phyloP scores from a whole-genome alignment of 1,140 invertebrate genomes.

The Temnothorax nylanderi region DNA sequence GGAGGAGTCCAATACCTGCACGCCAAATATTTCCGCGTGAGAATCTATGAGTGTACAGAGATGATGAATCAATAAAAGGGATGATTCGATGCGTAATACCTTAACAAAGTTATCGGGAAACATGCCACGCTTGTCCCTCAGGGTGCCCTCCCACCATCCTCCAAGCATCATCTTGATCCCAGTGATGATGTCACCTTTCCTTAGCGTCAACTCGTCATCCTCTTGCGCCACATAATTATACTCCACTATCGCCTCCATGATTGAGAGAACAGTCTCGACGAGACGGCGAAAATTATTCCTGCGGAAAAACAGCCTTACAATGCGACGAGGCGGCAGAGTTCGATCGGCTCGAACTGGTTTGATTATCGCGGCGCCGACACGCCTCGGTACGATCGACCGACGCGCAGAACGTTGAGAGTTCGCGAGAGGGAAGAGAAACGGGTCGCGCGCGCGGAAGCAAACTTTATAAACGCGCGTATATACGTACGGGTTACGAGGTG shows the following conservation, averaged over 20 bases:
- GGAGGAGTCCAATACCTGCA: conserved; percentile 52
- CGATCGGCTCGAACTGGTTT: conserved; percentile 28
- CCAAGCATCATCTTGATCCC: conserved; percentile 93
- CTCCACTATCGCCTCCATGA: conserved; percentile 91
- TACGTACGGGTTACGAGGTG: conserved; percentile 61
- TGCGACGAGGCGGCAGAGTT: conserved; percentile 26
- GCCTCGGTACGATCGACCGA: conserved; percentile 21
- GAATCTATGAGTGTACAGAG: not conserved
- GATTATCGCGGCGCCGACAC: conserved; percentile 4
- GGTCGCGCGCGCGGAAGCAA: conserved; percentile 11
- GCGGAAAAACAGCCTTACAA: conserved; percentile 16
- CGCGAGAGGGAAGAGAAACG: not conserved
- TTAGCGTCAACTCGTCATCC: conserved; percentile 93
- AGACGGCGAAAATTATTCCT: conserved; percentile 13
- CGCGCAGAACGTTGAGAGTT: not conserved
- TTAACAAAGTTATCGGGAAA: conserved; percentile 99
- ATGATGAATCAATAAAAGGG: not conserved
- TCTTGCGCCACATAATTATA: conserved; percentile 93
- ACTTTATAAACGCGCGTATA: not conserved
- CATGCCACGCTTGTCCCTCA: conserved; percentile 95
- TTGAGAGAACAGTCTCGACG: not conserved
- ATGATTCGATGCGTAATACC: conserved; percentile 78
- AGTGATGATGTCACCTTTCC: conserved; percentile 95
- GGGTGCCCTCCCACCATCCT: conserved; percentile 99
- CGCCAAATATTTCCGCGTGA: not conserved